A percentile compares a stretch with the other conserved stretches of the same genome.
Conservation (phyloP, 2,797 vertebrate genomes). For the Sparidentex hasta region DNA sequence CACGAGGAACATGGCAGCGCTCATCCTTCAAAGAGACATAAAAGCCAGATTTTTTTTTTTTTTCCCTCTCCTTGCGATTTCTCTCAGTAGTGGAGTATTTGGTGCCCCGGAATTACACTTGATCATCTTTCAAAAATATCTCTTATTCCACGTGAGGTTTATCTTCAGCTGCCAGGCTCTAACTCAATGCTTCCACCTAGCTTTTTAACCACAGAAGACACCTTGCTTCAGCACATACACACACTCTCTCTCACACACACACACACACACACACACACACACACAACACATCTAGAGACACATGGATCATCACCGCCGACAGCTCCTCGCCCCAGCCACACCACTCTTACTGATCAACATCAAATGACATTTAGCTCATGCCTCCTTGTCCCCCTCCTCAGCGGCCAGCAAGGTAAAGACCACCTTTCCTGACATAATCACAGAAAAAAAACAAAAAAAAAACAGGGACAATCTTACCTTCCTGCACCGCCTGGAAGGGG, state of each 20-base stretch:
- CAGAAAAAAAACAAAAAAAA: slow-evolving; percentile 45
- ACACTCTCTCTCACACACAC: not conserved
- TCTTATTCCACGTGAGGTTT: slow-evolving; percentile 39
- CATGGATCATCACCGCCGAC: slow-evolving; percentile 35
- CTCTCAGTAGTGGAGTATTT: slow-evolving; percentile 4
- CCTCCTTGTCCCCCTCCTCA: too few species aligned
- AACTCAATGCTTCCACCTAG: slow-evolving; percentile 83
- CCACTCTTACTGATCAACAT: slow-evolving; percentile 29
- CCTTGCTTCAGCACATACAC: slow-evolving; percentile 47
- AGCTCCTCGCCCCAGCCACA: not conserved
- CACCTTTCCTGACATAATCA: slow-evolving; percentile 30
- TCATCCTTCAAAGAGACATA: slow-evolving; percentile 41
- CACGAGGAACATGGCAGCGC: not conserved
- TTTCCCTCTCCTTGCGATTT: not conserved
- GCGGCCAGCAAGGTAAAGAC: not conserved
- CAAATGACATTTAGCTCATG: slow-evolving; percentile 28
- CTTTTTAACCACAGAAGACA: slow-evolving; percentile 78
- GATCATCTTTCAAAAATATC: slow-evolving; percentile 40
- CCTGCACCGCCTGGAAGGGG: slow-evolving; percentile 98
- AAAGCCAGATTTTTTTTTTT: slow-evolving; percentile 11
- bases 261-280: slow-evolving; percentile 7
- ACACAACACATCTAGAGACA: slow-evolving; percentile 17
- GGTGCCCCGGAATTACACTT: slow-evolving; percentile 33
- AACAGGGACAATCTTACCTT: slow-evolving; percentile 87
- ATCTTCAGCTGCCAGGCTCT: slow-evolving; percentile 47